phyloP scores from a whole-genome alignment of 1,140 invertebrate genomes.

The Diabrotica virgifera region DNA sequence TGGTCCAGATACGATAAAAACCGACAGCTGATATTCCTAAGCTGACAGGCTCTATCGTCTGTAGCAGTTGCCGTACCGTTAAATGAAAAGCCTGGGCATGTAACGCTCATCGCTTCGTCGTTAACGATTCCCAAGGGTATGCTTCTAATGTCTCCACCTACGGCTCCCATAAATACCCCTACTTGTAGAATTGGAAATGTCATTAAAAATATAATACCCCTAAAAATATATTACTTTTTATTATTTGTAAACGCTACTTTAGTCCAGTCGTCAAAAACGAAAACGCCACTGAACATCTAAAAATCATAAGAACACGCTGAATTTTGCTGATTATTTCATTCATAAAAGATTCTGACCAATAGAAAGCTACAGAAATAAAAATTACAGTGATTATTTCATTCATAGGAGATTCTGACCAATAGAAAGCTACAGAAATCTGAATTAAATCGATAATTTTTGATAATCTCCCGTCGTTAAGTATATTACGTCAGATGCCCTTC shows the following conservation, averaged over 20 bases:
- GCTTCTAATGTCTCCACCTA: constrained; percentile 73
- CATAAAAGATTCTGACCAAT: too few species aligned
- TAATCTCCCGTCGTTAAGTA: too few species aligned
- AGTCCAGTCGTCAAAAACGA: not conserved
- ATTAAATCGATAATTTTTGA: too few species aligned
- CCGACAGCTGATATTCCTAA: constrained; percentile 57
- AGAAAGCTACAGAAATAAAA: too few species aligned
- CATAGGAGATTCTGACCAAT: too few species aligned
- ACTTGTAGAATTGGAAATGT: constrained; percentile 78
- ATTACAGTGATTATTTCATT: too few species aligned
- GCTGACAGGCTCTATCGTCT: constrained; percentile 49
- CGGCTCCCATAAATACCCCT: constrained; percentile 73
- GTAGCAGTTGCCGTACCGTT: constrained; percentile 32
- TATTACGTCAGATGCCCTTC: too few species aligned
- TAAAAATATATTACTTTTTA: constrained; percentile 46
- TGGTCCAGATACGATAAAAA: constrained; percentile 54
- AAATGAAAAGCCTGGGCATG: constrained; percentile 43
- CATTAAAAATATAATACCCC: constrained; percentile 75
- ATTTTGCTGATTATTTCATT: too few species aligned
- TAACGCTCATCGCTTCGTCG: constrained; percentile 57
- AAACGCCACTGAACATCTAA: too few species aligned
- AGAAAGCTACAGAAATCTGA: too few species aligned
- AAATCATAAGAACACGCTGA: too few species aligned
- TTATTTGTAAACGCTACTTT: not conserved
- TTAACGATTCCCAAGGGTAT: constrained; percentile 75